phyloP scores from a whole-genome alignment of 2,113 vertebrate genomes.

The Labeo catla region DNA sequence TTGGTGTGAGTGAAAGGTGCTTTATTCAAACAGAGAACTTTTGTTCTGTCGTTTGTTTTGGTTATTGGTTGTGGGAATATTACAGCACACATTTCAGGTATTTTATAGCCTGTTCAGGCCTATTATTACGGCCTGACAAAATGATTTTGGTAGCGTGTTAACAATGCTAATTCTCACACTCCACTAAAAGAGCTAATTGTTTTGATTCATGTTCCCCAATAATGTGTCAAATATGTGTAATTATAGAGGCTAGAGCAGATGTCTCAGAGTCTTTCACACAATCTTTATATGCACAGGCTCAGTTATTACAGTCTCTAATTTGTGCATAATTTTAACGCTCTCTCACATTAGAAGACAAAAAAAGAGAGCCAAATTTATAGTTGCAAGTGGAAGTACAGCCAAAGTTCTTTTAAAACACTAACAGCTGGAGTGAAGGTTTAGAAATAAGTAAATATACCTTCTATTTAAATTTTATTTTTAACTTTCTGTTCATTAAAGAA shows the following conservation, averaged over 20 bases:
- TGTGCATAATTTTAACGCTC: background rate
- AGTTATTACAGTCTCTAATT: background rate
- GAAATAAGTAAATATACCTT: no score
- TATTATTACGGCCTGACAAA: background rate
- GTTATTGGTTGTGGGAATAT: background rate
- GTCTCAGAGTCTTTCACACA: background rate
- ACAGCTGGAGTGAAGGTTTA: background rate
- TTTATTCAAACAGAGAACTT: background rate
- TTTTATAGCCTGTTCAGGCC: background rate
- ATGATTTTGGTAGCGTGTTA: background rate
- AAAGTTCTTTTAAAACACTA: background rate
- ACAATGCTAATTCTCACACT: background rate
- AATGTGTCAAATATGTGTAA: background rate
- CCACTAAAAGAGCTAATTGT: background rate
- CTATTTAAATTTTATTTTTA: no score
- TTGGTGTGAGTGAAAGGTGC: conserved; percentile 4
- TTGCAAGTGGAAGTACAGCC: background rate
- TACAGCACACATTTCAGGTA: background rate
- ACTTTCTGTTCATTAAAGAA: no score
- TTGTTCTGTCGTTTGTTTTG: conserved; percentile 1
- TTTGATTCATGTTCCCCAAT: background rate
- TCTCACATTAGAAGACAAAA: background rate
- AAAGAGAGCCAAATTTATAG: background rate
- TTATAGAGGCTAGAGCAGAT: background rate
- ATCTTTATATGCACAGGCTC: background rate